These are phyloP conservation scores for Chloroclystis v-ata DNA, from an alignment of 2,888 invertebrate species.

Conservation along the genomic window DNA sequence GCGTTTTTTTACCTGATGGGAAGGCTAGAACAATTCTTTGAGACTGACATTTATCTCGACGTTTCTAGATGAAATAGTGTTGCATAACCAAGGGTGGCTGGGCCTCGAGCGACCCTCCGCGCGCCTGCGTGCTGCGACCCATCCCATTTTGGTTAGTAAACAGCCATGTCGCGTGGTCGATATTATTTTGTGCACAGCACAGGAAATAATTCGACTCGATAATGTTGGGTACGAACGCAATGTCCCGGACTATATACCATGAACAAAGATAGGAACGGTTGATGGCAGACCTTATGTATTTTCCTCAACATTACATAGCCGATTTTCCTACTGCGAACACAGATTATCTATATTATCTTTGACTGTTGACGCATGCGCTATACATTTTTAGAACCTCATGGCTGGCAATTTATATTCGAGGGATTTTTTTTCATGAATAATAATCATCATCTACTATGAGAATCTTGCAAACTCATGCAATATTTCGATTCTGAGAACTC, in stretches of 20 bases:
- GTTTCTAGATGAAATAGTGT: conserved; percentile 56
- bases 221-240: conserved; percentile 29
- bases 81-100: conserved; percentile 59
- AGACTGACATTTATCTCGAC: conserved; percentile 42
- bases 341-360: conserved; percentile 24
- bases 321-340: conserved; percentile 25
- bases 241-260: conserved; percentile 28
- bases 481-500: conserved; percentile 14
- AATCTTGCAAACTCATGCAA: conserved; percentile 20
- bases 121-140: conserved; percentile 43
- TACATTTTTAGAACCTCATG: conserved; percentile 17
- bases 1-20: neutral
- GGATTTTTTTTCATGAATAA: conserved; percentile 21
- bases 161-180: conserved; percentile 51
- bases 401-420: conserved; percentile 16
- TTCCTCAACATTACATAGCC: conserved; percentile 24
- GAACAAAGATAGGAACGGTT: conserved; percentile 29
- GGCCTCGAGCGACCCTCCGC: conserved; percentile 41
- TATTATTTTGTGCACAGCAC: conserved; percentile 47
- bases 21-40: conserved; percentile 35
- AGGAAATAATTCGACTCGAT: conserved; percentile 40
- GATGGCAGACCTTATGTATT: conserved; percentile 26
- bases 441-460: conserved; percentile 15
- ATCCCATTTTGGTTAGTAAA: conserved; percentile 53
- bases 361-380: conserved; percentile 21